Evolutionary conservation across 1,140 invertebrate genomes (phyloP), one percentile per base, ranked within the genome.

Genomic region (Helicorthomorpha holstii): DNA sequence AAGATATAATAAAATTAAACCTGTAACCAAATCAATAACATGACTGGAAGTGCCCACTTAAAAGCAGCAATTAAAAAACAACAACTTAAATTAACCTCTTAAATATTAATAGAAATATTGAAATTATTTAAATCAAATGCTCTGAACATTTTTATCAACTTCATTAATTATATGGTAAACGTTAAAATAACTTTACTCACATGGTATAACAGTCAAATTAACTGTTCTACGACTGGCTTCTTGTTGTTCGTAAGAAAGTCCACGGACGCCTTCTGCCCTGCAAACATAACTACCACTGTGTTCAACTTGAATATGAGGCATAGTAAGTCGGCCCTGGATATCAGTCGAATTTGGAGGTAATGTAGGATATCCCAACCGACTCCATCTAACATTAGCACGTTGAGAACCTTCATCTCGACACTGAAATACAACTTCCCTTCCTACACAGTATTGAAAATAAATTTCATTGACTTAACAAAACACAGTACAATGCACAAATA

Each of bases 361-460:
- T 0, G 79, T 74, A 25, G 73, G 64, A 27, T 79, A 79, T 52
- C 80, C 78, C 45, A 75, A 79, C 51, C 83, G 73, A 0, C 71
- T 60, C 87, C 87, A 91, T 26, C 73, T 72, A 16, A 92, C 86
- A 52, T 73, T 73, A 24, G 82, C 80, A 48, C 87, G 71, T 19
- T 76, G 62, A 0, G 74, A 73, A 50, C 89, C 83, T 70, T 92
- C 86, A 65, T 93, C 89, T 57, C 88, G 79, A 63, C 88, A 92
- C 69, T 85, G 82, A 71, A 91, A 87, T 7, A 90, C 86, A 10
- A 90, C 87, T 69, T 92, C 87, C 44, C 82, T 77, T 66, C 82
- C 87, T 89, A 66, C 10, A 7, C 16, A 34, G 16, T 34, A 34
- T 7, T 34, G 29, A 34, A 7, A n/a, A n/a, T n/a, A n/a, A n/a